Evolutionary conservation across 1,140 invertebrate genomes (phyloP).

Genomic region (Mesaphorura yosii): DNA sequence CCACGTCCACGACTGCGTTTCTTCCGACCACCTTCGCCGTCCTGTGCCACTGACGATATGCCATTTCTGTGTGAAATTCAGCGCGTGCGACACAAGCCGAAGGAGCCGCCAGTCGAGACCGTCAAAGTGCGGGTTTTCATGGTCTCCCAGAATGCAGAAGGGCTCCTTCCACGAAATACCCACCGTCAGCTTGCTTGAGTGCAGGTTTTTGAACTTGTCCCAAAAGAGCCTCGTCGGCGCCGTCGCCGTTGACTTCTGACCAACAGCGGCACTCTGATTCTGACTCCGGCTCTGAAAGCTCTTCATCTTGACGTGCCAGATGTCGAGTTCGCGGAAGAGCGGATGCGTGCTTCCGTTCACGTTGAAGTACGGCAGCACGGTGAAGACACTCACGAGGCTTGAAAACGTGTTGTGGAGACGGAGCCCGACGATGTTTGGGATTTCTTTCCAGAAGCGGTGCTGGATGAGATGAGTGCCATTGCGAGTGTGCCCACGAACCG

Average conservation of each 20-base stretch:
- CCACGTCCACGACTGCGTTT: not conserved
- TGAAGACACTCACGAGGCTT: not conserved
- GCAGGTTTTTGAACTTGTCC: slow-evolving; percentile 6
- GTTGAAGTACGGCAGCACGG: not conserved
- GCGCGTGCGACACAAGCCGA: not conserved
- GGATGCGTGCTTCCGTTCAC: not conserved
- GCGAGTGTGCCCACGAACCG: no score
- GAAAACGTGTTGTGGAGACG: not conserved
- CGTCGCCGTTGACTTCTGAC: no score
- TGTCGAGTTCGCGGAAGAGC: not conserved
- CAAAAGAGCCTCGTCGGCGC: not conserved
- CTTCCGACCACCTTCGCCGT: not conserved
- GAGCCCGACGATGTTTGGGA: slow-evolving; percentile 1
- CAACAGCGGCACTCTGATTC: no score
- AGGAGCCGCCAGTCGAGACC: slow-evolving; percentile 10
- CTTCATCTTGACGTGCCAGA: not conserved
- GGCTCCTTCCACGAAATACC: slow-evolving; percentile 9
- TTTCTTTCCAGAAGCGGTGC: not conserved
- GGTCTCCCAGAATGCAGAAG: slow-evolving; percentile 7
- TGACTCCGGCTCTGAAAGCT: not conserved
- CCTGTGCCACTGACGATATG: not conserved
- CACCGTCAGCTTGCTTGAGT: not conserved
- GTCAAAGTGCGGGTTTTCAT: slow-evolving; percentile 1
- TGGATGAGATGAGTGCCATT: no score
- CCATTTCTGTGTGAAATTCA: slow-evolving; percentile 6